Conservation (phyloP, 2,113 vertebrate species). For the Dicerorhinus sumatrensis region DNA sequence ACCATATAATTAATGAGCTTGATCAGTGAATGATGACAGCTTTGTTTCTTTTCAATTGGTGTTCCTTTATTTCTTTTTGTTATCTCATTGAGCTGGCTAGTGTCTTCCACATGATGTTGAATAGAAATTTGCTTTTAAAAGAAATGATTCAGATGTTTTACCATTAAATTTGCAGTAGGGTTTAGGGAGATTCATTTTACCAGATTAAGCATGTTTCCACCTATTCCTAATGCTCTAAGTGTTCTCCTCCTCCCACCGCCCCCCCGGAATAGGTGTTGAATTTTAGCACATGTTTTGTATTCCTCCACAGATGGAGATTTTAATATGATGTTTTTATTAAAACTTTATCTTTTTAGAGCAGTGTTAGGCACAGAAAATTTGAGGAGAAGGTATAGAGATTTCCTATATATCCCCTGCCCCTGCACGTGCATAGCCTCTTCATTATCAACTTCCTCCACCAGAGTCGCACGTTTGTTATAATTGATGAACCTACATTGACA, state of each 20-base stretch:
- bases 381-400: not conserved
- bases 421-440: not conserved
- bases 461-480: not conserved
- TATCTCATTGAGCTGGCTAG: not conserved
- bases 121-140: constrained; percentile 21
- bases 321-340: not conserved
- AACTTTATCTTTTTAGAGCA: not conserved
- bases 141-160: constrained; percentile 5
- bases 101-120: not conserved
- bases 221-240: not conserved
- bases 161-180: not conserved
- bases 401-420: not conserved
- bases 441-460: not conserved
- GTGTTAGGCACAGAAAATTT: not conserved
- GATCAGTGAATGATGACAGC: not conserved
- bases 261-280: not conserved
- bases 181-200: not conserved
- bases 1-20: not conserved
- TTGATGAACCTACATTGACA: not conserved
- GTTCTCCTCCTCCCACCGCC: accelerated
- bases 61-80: constrained; percentile 1
- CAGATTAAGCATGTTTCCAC: not conserved
- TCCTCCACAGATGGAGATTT: not conserved
- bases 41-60: constrained; percentile 38
- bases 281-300: not conserved